Evolutionary conservation across 2,888 invertebrate species (phyloP).

Genomic region (Eueremaeus valkanovi): DNA sequence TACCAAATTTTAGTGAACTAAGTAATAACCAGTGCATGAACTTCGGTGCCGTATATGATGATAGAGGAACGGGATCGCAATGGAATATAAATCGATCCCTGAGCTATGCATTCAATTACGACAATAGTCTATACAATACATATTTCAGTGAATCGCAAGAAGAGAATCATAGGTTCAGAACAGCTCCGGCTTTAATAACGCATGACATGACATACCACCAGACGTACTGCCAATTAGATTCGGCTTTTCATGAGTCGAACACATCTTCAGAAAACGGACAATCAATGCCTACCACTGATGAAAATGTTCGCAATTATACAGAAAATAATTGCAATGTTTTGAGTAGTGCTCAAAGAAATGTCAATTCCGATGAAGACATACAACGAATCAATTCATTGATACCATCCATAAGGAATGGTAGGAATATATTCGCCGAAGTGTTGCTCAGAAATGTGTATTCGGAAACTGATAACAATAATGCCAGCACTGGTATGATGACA

Average conservation of each 20-base stretch:
- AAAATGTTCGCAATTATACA: neutral
- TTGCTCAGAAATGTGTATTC: constrained; percentile 17
- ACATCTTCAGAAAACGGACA: constrained; percentile 22
- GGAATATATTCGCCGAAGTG: constrained; percentile 26
- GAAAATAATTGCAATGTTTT: neutral
- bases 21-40: constrained; percentile 1
- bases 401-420: constrained; percentile 3
- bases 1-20: constrained; percentile 10
- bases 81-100: constrained; percentile 9
- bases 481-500: neutral
- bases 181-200: constrained; percentile 17
- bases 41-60: constrained; percentile 7
- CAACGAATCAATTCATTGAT: constrained; percentile 27
- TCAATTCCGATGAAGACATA: constrained; percentile 9
- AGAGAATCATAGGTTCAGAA: neutral
- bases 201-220: constrained; percentile 24
- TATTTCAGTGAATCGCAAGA: constrained; percentile 19
- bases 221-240: constrained; percentile 19
- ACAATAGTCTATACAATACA: constrained; percentile 26
- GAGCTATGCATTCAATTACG: constrained; percentile 28
- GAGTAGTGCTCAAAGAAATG: neutral
- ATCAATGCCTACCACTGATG: neutral
- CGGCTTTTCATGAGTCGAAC: constrained; percentile 25
- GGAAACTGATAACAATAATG: neutral
- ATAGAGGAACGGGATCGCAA: neutral